These are phyloP conservation scores for Hypomecis atomaria DNA, from an alignment of 2,888 invertebrate species.

Conservation along the genomic window DNA sequence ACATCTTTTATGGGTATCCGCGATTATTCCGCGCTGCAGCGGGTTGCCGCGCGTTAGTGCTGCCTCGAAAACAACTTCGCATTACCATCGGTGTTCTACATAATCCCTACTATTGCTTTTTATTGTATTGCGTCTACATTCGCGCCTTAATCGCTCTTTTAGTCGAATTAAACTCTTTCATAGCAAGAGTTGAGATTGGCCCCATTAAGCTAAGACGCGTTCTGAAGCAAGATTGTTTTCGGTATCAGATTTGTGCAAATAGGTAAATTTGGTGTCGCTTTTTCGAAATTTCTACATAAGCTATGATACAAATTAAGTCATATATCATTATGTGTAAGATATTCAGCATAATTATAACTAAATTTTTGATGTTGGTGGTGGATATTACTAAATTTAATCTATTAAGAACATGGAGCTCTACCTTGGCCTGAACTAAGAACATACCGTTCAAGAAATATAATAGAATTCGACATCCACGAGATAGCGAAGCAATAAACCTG, in stretches of 20 bases:
- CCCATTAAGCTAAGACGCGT: slow-evolving; percentile 24
- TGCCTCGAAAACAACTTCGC: slow-evolving; percentile 78
- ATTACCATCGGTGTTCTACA: slow-evolving; percentile 80
- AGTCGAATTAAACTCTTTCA: slow-evolving; percentile 58
- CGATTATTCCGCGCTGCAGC: slow-evolving; percentile 85
- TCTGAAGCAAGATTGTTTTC: neutral
- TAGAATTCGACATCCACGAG: slow-evolving; percentile 34
- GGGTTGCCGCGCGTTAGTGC: slow-evolving; percentile 80
- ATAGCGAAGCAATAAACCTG: slow-evolving; percentile 33
- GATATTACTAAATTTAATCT: too few species aligned
- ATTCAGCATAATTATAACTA: too few species aligned
- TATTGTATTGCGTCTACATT: slow-evolving; percentile 73
- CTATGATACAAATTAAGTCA: too few species aligned
- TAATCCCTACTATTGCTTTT: slow-evolving; percentile 81
- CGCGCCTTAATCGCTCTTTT: slow-evolving; percentile 63
- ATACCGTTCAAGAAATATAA: slow-evolving; percentile 4
- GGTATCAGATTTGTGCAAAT: neutral
- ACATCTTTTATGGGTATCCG: slow-evolving; percentile 85
- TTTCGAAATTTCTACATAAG: slow-evolving; percentile 9
- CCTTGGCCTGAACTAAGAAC: neutral
- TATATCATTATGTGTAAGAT: too few species aligned
- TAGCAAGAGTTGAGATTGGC: slow-evolving; percentile 38
- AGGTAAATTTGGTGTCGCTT: neutral
- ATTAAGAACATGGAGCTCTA: too few species aligned
- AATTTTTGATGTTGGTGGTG: too few species aligned